Evolutionary conservation across 2,888 invertebrate genomes (phyloP).

Genomic region (Stenolophus ochropezus): DNA sequence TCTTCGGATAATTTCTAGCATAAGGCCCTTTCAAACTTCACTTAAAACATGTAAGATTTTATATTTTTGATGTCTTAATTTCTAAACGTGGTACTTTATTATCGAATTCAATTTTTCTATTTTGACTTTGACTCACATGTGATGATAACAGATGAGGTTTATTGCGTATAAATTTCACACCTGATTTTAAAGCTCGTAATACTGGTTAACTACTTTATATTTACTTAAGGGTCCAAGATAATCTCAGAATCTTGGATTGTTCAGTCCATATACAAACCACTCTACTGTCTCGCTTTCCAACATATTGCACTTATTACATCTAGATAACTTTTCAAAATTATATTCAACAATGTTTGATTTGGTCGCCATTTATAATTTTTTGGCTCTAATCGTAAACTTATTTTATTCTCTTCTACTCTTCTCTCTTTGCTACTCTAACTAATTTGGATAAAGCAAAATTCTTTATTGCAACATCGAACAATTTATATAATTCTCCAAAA

Average conservation of each 20-base stretch:
- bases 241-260: constrained; percentile 58
- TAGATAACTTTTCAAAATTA: constrained; percentile 64
- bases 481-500: constrained; percentile 62
- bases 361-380: constrained; percentile 61
- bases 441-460: constrained; percentile 64
- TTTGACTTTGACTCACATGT: not conserved
- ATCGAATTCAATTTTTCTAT: not conserved
- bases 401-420: constrained; percentile 10
- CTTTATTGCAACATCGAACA: constrained; percentile 62
- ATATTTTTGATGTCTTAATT: too few species aligned
- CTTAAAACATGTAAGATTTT: not conserved
- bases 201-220: constrained; percentile 62
- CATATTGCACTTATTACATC: constrained; percentile 64
- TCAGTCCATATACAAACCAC: constrained; percentile 62
- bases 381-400: constrained; percentile 57
- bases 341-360: constrained; percentile 62
- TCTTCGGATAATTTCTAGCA: not conserved
- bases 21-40: not conserved
- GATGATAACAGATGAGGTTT: not conserved
- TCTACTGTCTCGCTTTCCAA: constrained; percentile 61
- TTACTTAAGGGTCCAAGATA: constrained; percentile 62
- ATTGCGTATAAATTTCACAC: not conserved
- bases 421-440: constrained; percentile 63
- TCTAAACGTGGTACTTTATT: not conserved
- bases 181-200: constrained; percentile 62